Evolutionary conservation across 92 coral and sea anemone genomes (phyloP).

Genomic region (Bergia puertoricense): DNA sequence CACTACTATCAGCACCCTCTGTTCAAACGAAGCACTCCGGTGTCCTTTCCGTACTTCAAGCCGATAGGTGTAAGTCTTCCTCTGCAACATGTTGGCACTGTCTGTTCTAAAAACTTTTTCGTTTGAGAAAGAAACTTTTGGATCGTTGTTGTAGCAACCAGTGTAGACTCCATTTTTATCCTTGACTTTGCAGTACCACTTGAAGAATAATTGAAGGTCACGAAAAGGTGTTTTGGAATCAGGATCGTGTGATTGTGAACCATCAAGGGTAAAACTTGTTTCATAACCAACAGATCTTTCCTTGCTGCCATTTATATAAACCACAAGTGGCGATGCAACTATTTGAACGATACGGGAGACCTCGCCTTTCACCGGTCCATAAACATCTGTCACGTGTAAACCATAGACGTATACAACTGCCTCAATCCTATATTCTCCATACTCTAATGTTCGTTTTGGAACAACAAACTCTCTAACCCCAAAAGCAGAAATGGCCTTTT

Average conservation of each 20-base stretch:
- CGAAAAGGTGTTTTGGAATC: slow-evolving; percentile 46
- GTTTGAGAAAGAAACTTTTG: slow-evolving; percentile 30
- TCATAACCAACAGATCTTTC: slow-evolving; percentile 52
- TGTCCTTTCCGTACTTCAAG: slow-evolving; percentile 60
- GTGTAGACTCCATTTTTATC: slow-evolving; percentile 2
- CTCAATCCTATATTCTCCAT: slow-evolving; percentile 54
- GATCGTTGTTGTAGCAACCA: slow-evolving; percentile 32
- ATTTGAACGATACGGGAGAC: slow-evolving; percentile 40
- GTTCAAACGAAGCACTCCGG: slow-evolving; percentile 68
- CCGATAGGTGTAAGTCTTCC: slow-evolving; percentile 69
- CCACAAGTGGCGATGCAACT: slow-evolving; percentile 51
- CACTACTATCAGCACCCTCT: slow-evolving; percentile 59
- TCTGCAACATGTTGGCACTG: slow-evolving; percentile 59
- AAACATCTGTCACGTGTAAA: slow-evolving; percentile 51
- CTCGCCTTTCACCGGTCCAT: slow-evolving; percentile 60
- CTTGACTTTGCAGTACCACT: slow-evolving; percentile 68
- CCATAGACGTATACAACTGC: slow-evolving; percentile 56
- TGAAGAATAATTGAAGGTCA: slow-evolving; percentile 36
- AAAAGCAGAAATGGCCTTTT: slow-evolving; percentile 3
- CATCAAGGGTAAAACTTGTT: slow-evolving; percentile 56
- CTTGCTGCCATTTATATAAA: slow-evolving; percentile 56
- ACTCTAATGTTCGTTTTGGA: slow-evolving; percentile 38
- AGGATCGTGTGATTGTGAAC: slow-evolving; percentile 65
- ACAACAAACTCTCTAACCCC: slow-evolving; percentile 10
- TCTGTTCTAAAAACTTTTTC: slow-evolving; percentile 46